Percentiles rank a stretch among this genome's conserved stretches.
Conservation (phyloP, 2,888 invertebrate species). For the Phalera bucephala region DNA sequence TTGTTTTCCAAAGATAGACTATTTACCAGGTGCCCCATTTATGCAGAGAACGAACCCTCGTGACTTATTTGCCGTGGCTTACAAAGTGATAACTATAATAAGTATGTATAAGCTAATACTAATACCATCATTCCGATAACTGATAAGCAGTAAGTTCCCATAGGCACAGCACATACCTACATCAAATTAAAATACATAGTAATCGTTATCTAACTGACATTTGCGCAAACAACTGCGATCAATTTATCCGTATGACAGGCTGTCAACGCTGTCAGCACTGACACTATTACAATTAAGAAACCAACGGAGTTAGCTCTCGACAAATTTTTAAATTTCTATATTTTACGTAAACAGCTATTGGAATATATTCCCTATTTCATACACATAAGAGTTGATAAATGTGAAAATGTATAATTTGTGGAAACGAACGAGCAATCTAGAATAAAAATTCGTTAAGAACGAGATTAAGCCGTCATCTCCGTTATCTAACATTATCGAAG, state of each 20-base stretch:
- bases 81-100: conserved; percentile 19
- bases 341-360: conserved; percentile 25
- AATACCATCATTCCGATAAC: conserved; percentile 28
- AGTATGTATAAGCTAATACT: conserved; percentile 7
- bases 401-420: conserved; percentile 16
- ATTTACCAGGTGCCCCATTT: conserved; percentile 36
- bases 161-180: conserved; percentile 42
- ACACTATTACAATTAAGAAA: conserved; percentile 81
- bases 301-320: conserved; percentile 64
- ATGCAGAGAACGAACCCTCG: conserved; percentile 5
- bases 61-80: conserved; percentile 28
- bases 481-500: conserved; percentile 72
- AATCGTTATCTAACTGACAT: conserved; percentile 74
- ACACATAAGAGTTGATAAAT: conserved; percentile 28
- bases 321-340: conserved; percentile 51
- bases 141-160: conserved; percentile 60
- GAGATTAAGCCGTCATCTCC: conserved; percentile 79
- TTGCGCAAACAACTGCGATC: conserved; percentile 79
- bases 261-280: conserved; percentile 74
- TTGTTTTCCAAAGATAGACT: conserved; percentile 60
- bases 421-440: conserved; percentile 53
- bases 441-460: conserved; percentile 75
- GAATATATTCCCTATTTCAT: conserved; percentile 45
- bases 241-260: conserved; percentile 77
- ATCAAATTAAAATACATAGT: conserved; percentile 72